A percentile compares a stretch with the other conserved stretches of the same genome.
These are phyloP conservation scores for Atractosteus spatula DNA, from an alignment of 2,113 vertebrate genomes.

Conservation along the genomic window DNA sequence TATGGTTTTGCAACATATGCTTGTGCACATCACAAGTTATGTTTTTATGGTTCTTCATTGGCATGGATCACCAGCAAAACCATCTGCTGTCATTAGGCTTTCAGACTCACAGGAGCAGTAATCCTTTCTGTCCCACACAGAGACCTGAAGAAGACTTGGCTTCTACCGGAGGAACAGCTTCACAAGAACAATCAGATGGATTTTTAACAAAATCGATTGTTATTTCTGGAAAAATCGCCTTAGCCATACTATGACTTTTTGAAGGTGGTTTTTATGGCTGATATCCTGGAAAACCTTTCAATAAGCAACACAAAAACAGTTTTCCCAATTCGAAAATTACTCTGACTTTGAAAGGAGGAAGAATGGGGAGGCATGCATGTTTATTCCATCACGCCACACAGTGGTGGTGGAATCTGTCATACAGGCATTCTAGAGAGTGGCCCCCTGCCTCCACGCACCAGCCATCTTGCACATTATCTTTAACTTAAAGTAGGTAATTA, in stretches of 20 bases:
- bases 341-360: too few species aligned
- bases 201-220: too few species aligned
- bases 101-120: not conserved
- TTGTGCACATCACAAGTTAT: not conserved
- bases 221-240: too few species aligned
- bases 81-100: not conserved
- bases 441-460: not conserved
- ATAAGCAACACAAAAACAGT: too few species aligned
- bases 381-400: not conserved
- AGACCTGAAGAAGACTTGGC: not conserved
- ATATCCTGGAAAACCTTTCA: too few species aligned
- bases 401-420: not conserved
- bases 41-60: not conserved
- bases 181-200: not conserved
- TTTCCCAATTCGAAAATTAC: too few species aligned
- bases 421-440: not conserved
- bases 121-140: not conserved
- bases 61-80: not conserved
- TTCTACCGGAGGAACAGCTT: not conserved
- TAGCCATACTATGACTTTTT: too few species aligned
- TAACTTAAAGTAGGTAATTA: slow-evolving; percentile 3
- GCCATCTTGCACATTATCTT: slow-evolving; percentile 1
- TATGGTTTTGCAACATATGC: not conserved
- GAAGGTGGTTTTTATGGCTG: too few species aligned
- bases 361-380: not conserved